phyloP scores from a whole-genome alignment of 2,888 invertebrate species.

The Phengaris arion region DNA sequence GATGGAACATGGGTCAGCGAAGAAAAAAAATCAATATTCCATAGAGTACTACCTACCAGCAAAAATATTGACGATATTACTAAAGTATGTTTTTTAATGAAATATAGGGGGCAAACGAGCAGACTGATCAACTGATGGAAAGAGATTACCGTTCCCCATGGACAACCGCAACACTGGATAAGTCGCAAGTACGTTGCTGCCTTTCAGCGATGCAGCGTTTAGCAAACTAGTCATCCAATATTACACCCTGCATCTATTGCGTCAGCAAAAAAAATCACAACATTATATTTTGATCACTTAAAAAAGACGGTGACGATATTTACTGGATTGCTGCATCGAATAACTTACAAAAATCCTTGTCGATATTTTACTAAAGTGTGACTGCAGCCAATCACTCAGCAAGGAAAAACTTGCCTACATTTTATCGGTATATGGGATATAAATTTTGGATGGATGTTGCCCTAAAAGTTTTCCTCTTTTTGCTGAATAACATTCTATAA shows the following conservation, averaged over 20 bases:
- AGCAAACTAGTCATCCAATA: neutral
- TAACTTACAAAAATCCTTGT: conserved; percentile 10
- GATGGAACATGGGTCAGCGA: too few relatives aligned
- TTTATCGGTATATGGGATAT: conserved; percentile 12
- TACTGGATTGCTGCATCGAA: conserved; percentile 1
- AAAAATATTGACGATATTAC: too few relatives aligned
- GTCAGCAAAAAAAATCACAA: neutral
- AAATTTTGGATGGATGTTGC: conserved; percentile 12
- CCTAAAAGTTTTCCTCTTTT: conserved; percentile 13
- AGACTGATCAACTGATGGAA: too few relatives aligned
- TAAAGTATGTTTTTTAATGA: too few relatives aligned
- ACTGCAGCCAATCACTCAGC: conserved; percentile 19
- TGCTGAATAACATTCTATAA: neutral
- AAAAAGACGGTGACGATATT: conserved; percentile 7
- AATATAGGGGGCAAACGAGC: too few relatives aligned
- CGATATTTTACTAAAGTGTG: conserved; percentile 1
- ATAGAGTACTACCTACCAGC: too few relatives aligned
- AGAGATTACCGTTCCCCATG: too few relatives aligned
- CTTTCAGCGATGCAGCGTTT: neutral
- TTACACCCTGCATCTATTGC: neutral
- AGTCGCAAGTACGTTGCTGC: too few relatives aligned
- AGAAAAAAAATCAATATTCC: too few relatives aligned
- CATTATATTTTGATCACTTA: neutral
- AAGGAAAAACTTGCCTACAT: conserved; percentile 12
- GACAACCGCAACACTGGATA: too few relatives aligned